Conservation (phyloP, 1,140 invertebrate genomes). For the Papilio polyxenes region DNA sequence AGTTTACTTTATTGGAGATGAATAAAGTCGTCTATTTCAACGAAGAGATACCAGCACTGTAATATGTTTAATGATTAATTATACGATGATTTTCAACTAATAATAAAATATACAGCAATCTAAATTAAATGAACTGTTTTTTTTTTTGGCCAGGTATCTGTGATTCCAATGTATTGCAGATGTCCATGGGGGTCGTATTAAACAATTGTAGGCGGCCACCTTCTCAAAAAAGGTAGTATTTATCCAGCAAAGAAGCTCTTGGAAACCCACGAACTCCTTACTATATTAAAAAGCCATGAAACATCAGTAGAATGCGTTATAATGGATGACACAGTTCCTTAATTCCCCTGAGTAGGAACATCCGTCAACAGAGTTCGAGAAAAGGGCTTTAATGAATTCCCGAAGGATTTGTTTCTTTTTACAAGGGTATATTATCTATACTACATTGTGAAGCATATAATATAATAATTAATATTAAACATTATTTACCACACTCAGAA, state of each 20-base stretch:
- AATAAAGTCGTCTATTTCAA: neutral
- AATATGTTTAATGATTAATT: neutral
- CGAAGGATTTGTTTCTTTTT: constrained; percentile 11
- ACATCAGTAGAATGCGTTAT: neutral
- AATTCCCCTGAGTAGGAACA: neutral
- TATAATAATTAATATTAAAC: constrained; percentile 12
- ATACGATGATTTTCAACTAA: too few species aligned
- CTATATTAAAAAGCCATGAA: neutral
- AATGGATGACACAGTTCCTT: neutral
- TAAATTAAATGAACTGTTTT: too few species aligned
- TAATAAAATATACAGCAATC: too few species aligned
- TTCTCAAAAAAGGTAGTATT: too few species aligned
- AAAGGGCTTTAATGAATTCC: constrained; percentile 3
- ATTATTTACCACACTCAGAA: neutral
- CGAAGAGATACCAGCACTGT: neutral
- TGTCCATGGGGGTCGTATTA: too few species aligned
- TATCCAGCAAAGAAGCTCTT: too few species aligned
- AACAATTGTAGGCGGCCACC: too few species aligned
- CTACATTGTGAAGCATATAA: constrained; percentile 5
- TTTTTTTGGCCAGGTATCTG: too few species aligned
- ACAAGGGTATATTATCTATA: constrained; percentile 13
- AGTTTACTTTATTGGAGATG: neutral
- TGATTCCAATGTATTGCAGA: too few species aligned
- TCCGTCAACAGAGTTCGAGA: neutral
- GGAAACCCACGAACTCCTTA: too few species aligned